Conservation (phyloP, 1,140 invertebrate species). For the Zelostemma sp. region DNA sequence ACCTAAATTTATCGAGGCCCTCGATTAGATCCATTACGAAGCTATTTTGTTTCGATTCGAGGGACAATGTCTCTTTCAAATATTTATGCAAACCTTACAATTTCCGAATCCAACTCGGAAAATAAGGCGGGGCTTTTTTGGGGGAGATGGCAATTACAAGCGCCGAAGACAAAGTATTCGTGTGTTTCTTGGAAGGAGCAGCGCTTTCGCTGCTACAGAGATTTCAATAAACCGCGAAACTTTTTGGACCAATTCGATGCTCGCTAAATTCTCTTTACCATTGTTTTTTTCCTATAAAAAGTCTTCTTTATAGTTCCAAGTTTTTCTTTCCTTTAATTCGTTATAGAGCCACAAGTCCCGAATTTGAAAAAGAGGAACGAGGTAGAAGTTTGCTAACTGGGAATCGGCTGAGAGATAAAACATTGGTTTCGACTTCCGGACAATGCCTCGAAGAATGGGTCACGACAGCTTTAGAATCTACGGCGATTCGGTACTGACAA, state of each 20-base stretch:
- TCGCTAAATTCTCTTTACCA: constrained; percentile 21
- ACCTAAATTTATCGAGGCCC: constrained; percentile 22
- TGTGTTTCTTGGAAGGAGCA: constrained; percentile 17
- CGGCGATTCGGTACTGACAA: constrained; percentile 21
- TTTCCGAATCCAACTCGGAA: too few species aligned
- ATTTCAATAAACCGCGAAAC: constrained; percentile 63
- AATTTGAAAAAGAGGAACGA: constrained; percentile 9
- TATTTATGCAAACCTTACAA: too few species aligned
- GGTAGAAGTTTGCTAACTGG: constrained; percentile 34
- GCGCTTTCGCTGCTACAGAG: constrained; percentile 23
- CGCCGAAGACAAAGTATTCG: constrained; percentile 25
- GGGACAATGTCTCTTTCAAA: neutral
- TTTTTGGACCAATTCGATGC: constrained; percentile 47
- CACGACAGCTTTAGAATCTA: constrained; percentile 36
- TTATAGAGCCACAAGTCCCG: constrained; percentile 16
- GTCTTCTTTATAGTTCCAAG: constrained; percentile 14
- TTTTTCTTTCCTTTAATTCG: constrained; percentile 26
- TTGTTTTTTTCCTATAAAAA: constrained; percentile 19
- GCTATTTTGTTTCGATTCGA: constrained; percentile 54
- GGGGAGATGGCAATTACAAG: constrained; percentile 23
- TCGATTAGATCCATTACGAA: constrained; percentile 20
- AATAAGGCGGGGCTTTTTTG: constrained; percentile 20
- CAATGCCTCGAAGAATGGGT: constrained; percentile 40
- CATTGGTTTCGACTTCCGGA: constrained; percentile 52
- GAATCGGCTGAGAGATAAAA: constrained; percentile 48